Conservation (phyloP, 2,888 invertebrate genomes). For the Rhingia campestris region DNA sequence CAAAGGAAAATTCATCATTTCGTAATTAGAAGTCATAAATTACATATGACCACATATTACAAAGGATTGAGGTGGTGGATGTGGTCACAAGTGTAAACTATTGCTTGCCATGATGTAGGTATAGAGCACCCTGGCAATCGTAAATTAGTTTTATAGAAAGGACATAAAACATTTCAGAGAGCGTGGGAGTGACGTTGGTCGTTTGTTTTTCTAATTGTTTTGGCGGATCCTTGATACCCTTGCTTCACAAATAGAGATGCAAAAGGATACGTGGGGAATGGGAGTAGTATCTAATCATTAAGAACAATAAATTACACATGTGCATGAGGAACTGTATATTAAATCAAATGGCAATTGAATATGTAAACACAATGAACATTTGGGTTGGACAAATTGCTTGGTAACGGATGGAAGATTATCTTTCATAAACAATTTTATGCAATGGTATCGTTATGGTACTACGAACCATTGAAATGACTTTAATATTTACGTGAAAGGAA, state of each 20-base stretch:
- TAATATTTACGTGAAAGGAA: no score
- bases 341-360: constrained; percentile 51
- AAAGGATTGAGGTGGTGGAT: constrained; percentile 69
- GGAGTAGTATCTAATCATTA: constrained; percentile 44
- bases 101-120: constrained; percentile 63
- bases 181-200: constrained; percentile 30
- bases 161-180: constrained; percentile 67
- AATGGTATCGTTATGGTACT: background rate
- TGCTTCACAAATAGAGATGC: constrained; percentile 62
- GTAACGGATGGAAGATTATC: background rate
- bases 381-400: no score
- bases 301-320: constrained; percentile 68
- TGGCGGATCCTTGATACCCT: constrained; percentile 34
- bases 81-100: constrained; percentile 79
- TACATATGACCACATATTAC: constrained; percentile 71
- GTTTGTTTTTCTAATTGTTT: constrained; percentile 63
- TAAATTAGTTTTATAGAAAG: constrained; percentile 72
- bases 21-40: constrained; percentile 78
- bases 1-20: constrained; percentile 78
- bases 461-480: no score
- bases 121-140: constrained; percentile 39
- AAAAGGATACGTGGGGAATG: constrained; percentile 25
- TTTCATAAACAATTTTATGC: background rate
- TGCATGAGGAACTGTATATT: constrained; percentile 46
- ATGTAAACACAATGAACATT: constrained; percentile 41